phyloP scores from a whole-genome alignment of 2,888 invertebrate species.

The Iselma pallidipennis region DNA sequence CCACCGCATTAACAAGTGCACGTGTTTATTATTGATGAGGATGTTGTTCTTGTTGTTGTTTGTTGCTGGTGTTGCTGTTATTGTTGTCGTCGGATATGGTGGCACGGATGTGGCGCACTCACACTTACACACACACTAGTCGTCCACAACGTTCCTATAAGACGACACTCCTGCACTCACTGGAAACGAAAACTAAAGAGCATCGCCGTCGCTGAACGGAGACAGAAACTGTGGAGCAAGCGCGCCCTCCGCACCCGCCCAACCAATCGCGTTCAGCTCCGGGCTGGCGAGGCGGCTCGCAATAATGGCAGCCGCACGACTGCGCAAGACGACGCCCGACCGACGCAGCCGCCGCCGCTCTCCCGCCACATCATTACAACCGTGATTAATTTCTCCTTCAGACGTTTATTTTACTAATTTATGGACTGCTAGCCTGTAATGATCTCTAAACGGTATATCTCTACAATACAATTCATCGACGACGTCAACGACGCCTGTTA shows the following conservation, averaged over 20 bases:
- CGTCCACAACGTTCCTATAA: background rate
- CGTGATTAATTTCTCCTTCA: conserved; percentile 53
- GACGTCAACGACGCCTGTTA: background rate
- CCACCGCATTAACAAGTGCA: background rate
- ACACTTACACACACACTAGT: background rate
- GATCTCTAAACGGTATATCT: conserved; percentile 30
- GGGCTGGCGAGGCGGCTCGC: conserved; percentile 56
- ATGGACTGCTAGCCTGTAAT: conserved; percentile 47
- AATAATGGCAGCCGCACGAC: conserved; percentile 66
- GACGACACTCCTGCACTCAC: conserved; percentile 1
- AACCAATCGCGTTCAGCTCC: conserved; percentile 54
- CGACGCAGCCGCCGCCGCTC: conserved; percentile 15
- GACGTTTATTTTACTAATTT: conserved; percentile 54
- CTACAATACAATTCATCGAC: conserved; percentile 12
- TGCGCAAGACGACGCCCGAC: conserved; percentile 61
- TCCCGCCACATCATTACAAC: conserved; percentile 47
- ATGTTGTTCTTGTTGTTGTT: background rate
- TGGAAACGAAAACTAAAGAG: conserved; percentile 8
- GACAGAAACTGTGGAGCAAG: conserved; percentile 40
- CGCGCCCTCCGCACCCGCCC: conserved; percentile 53
- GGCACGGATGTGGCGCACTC: conserved; percentile 2
- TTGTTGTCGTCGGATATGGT: background rate
- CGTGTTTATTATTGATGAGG: background rate
- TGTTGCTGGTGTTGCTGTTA: background rate
- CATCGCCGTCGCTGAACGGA: conserved; percentile 48